A percentile compares a stretch with the other conserved stretches of the same genome.
Evolutionary conservation across 2,888 invertebrate genomes (phyloP).

Genomic region (Trichacis sp.): DNA sequence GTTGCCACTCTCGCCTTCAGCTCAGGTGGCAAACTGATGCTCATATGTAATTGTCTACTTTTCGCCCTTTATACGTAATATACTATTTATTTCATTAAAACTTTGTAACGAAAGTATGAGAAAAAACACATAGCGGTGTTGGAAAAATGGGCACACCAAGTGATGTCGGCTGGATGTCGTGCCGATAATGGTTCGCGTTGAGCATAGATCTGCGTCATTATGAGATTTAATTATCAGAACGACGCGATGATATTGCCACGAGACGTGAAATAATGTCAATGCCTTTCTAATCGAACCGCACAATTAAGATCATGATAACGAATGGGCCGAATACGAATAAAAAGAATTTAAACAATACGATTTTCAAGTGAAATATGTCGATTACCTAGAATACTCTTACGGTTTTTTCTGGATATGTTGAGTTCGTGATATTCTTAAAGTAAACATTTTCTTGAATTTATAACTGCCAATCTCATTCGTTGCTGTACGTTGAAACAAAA

Average conservation of each 20-base stretch:
- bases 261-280: conserved; percentile 31
- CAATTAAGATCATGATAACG: not conserved
- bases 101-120: not conserved
- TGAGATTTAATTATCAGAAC: conserved; percentile 55
- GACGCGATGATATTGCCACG: conserved; percentile 33
- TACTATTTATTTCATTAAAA: conserved; percentile 15
- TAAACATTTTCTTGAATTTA: no score
- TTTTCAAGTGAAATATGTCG: no score
- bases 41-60: no score
- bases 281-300: conserved; percentile 23
- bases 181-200: conserved; percentile 56
- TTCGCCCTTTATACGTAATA: no score
- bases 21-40: no score
- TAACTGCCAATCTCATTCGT: no score
- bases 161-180: conserved; percentile 54
- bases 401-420: no score
- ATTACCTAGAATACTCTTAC: no score
- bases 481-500: no score
- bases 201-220: conserved; percentile 56
- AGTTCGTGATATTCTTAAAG: no score
- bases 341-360: not conserved
- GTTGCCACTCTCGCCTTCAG: no score
- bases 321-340: no score
- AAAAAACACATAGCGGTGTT: conserved; percentile 11
- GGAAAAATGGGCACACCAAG: conserved; percentile 18